A percentile compares a stretch with the other conserved stretches of the same genome.
Conservation (phyloP, 2,113 vertebrate genomes). For the Callithrix jacchus region DNA sequence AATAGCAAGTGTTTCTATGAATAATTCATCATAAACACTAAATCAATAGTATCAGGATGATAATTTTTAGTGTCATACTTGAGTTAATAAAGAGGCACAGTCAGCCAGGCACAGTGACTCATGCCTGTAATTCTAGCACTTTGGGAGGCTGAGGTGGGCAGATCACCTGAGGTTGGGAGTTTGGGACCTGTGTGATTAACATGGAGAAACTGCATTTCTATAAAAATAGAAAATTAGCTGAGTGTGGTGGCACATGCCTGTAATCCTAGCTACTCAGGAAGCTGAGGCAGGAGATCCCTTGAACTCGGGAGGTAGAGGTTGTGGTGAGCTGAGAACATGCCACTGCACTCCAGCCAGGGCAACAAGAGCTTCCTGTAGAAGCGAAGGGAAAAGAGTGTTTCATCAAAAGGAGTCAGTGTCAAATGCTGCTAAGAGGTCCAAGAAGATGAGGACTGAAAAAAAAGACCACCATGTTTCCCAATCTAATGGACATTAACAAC, state of each 20-base stretch:
- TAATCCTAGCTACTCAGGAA: too few species aligned
- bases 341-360: too few species aligned
- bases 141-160: too few species aligned
- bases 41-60: neutral
- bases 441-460: neutral
- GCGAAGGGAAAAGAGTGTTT: neutral
- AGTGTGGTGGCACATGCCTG: too few species aligned
- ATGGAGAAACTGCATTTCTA: too few species aligned
- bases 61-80: slow-evolving; percentile 1
- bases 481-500: neutral
- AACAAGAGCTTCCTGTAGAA: neutral
- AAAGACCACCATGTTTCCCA: neutral
- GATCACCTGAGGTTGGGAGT: too few species aligned
- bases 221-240: too few species aligned
- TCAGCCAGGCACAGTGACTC: neutral
- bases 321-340: too few species aligned
- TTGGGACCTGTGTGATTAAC: too few species aligned
- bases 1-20: neutral
- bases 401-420: neutral
- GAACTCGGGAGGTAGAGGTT: too few species aligned
- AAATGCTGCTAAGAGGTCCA: neutral
- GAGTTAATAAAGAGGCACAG: neutral
- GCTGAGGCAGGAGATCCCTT: too few species aligned
- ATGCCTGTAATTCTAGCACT: too few species aligned
- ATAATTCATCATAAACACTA: neutral